Evolutionary conservation across 2,888 invertebrate genomes (phyloP).

Genomic region (Minunthozetes semirufus): DNA sequence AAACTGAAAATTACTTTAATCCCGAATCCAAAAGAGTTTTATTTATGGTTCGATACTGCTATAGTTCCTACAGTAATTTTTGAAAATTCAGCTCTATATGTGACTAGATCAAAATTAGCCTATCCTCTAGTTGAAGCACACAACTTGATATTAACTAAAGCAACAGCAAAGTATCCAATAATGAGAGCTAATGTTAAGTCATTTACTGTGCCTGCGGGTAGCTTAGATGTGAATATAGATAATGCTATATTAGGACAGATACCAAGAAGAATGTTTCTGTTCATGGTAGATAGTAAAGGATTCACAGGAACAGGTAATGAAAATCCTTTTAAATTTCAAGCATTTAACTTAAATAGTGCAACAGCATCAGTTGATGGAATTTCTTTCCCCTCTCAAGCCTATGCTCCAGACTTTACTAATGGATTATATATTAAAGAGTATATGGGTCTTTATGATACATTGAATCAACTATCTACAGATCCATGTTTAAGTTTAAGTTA

Average conservation of each 20-base stretch:
- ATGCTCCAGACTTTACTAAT: background rate
- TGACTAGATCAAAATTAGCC: background rate
- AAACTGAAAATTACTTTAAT: background rate
- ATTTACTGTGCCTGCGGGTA: background rate
- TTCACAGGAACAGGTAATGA: background rate
- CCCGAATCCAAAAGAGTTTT: background rate
- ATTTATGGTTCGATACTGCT: background rate
- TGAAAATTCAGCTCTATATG: background rate
- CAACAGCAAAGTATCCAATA: constrained; percentile 7
- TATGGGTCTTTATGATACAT: background rate
- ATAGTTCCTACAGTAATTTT: background rate
- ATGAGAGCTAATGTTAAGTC: constrained; percentile 10
- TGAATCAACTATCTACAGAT: constrained; percentile 45
- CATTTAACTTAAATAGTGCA: constrained; percentile 2
- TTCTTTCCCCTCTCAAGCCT: background rate
- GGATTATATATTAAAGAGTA: background rate
- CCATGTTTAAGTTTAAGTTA: background rate
- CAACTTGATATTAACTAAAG: background rate
- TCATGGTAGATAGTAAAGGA: background rate
- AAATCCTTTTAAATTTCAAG: background rate
- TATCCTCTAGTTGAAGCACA: background rate
- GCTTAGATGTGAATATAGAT: background rate
- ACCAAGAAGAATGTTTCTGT: background rate
- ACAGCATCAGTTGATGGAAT: constrained; percentile 4
- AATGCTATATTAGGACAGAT: background rate